Evolutionary conservation across 2,797 vertebrate genomes (phyloP).

Genomic region (Leucoraja ocellata): DNA sequence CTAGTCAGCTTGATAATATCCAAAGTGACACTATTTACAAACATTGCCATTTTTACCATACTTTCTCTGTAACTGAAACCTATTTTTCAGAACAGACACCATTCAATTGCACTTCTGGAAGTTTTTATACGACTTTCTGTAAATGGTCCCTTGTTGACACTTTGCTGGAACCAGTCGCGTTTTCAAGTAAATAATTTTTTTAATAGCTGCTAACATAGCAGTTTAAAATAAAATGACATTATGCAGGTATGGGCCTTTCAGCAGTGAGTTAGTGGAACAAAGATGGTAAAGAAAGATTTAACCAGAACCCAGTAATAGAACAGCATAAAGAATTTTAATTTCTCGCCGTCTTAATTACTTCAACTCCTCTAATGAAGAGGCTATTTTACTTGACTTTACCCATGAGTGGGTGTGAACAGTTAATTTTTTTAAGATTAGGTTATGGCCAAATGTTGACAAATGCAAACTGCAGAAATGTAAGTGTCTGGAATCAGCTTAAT

Average conservation of each 20-base stretch:
- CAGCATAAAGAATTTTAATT: background rate
- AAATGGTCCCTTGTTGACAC: constrained; percentile 7
- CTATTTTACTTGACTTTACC: background rate
- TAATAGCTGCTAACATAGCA: constrained; percentile 8
- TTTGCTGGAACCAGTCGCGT: background rate
- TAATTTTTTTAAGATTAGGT: background rate
- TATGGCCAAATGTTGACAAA: background rate
- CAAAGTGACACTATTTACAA: background rate
- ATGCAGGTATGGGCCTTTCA: background rate
- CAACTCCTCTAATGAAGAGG: background rate
- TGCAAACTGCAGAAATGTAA: background rate
- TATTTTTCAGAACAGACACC: background rate
- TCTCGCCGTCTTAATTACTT: constrained; percentile 11
- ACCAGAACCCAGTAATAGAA: background rate
- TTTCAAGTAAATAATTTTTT: background rate
- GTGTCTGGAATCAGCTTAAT: background rate
- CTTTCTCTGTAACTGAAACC: background rate
- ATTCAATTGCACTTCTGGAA: background rate
- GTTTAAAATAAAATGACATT: background rate
- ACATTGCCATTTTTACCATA: background rate
- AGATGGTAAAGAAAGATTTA: background rate
- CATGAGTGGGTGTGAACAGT: background rate
- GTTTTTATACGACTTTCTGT: background rate
- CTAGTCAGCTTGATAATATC: background rate
- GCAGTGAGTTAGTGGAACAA: background rate